Base-by-base conservation (phyloP, 2,888 invertebrate species). In the Napeogenes sylphis region DNA sequence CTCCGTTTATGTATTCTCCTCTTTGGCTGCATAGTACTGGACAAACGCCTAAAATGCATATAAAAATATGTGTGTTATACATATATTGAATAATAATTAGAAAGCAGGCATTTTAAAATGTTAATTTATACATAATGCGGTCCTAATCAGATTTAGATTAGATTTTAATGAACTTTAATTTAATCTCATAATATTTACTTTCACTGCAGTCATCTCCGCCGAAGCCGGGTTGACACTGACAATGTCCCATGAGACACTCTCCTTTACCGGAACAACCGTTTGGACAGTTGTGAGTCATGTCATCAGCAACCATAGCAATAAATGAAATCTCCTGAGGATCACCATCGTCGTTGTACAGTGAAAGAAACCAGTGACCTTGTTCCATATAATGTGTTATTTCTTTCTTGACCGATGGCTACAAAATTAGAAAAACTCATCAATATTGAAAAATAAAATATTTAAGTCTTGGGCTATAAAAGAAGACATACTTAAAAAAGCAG, bases 211-310 rank as follows among this genome's bases (percentile, higher is more conserved):
- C 98, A 71, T 97, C 96, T 45, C 99, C 98, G 59, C 97, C 97
- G 84, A 97, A 99, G 13, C 99, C 99, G 59, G 98, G 95, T 83
- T 97, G 98, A 83, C 99, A 99, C 76, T 97, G 96, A 80, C 99
- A 99, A 80, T 97, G 96, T 2, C 98, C 98, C 87, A 97, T 93
- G 56, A 97, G 92, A 85, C 99, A 99, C 83, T 98, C 97, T 14
- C 99, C 99, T 88, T 98, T 98, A 13, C 97, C 98, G 71, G 97
- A 96, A 84, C 99, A 99, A 57, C 98, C 97, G 76, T 97, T 97
- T 8, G 98, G 98, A 85, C 99, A 99, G 83, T 96, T 97, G 83
- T 97, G 96, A 35, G 97, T 97, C 96, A 97, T 97, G 79, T 97
- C 97, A 79, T 96, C 96, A 58, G 97, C 96, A 62, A 96, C 93